Evolutionary conservation across 2,113 vertebrate species (phyloP).

Genomic region (Nasalis larvatus): DNA sequence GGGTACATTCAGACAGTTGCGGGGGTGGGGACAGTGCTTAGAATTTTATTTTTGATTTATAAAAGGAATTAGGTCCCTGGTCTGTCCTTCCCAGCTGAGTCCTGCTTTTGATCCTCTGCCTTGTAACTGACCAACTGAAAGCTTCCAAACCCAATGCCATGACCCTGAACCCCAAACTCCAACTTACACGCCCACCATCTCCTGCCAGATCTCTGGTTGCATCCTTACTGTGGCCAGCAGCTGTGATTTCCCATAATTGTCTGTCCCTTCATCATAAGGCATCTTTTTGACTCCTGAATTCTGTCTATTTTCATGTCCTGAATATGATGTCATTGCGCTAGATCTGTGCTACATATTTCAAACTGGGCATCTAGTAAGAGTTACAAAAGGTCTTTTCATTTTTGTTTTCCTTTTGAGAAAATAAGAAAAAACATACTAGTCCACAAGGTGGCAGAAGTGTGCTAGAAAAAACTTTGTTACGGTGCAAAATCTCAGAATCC

Average conservation of each 20-base stretch:
- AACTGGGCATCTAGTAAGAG: not conserved
- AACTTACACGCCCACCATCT: not conserved
- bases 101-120: not conserved
- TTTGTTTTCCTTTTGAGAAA: constrained; percentile 27
- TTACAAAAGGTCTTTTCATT: constrained; percentile 15
- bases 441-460: constrained; percentile 82
- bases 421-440: not conserved
- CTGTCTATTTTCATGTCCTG: not conserved
- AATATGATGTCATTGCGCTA: not conserved
- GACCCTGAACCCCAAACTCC: not conserved
- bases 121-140: not conserved
- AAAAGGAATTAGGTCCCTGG: not conserved
- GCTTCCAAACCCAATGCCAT: not conserved
- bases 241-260: not conserved
- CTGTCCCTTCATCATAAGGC: not conserved
- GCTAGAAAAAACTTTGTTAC: not conserved
- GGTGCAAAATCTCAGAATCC: not conserved
- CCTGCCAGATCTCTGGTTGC: not conserved
- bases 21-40: no score
- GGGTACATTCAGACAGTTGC: no score
- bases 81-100: not conserved
- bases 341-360: not conserved
- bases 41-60: not conserved
- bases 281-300: not conserved
- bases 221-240: not conserved